phyloP scores from a whole-genome alignment of 2,797 vertebrate species.

The Melanotaenia parkinsoni region DNA sequence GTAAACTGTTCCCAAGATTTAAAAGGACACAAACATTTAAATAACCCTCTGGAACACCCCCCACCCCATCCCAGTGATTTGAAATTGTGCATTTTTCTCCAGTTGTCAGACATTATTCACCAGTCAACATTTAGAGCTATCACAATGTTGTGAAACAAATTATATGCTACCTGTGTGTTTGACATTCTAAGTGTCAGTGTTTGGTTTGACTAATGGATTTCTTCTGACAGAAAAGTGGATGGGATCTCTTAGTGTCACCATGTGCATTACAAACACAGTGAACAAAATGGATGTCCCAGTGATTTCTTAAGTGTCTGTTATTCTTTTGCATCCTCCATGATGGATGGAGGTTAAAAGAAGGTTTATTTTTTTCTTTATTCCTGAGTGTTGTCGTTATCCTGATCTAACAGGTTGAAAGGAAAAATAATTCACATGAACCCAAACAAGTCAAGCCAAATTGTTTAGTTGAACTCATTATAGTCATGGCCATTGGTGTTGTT shows the following conservation, averaged over 20 bases:
- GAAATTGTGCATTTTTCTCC: slow-evolving; percentile 51
- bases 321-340: slow-evolving; percentile 44
- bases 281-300: slow-evolving; percentile 55
- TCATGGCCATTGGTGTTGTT: neutral
- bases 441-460: neutral
- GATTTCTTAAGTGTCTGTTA: slow-evolving; percentile 57
- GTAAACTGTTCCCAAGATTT: slow-evolving; percentile 62
- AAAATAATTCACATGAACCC: slow-evolving; percentile 14
- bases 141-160: slow-evolving; percentile 68
- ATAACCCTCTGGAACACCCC: slow-evolving; percentile 8
- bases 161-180: slow-evolving; percentile 65
- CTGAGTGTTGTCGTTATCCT: slow-evolving; percentile 28
- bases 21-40: slow-evolving; percentile 62
- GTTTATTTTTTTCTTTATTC: slow-evolving; percentile 14
- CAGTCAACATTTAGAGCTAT: slow-evolving; percentile 59
- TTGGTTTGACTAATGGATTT: slow-evolving; percentile 75
- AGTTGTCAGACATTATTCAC: slow-evolving; percentile 54
- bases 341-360: slow-evolving; percentile 41
- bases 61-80: slow-evolving; percentile 31
- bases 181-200: slow-evolving; percentile 69
- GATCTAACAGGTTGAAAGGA: slow-evolving; percentile 17
- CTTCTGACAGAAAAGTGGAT: slow-evolving; percentile 66
- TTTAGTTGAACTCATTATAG: neutral
- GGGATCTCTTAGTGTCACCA: slow-evolving; percentile 64
- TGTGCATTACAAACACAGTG: slow-evolving; percentile 60